phyloP scores from a whole-genome alignment of 2,797 vertebrate species.

The Fringilla coelebs region DNA sequence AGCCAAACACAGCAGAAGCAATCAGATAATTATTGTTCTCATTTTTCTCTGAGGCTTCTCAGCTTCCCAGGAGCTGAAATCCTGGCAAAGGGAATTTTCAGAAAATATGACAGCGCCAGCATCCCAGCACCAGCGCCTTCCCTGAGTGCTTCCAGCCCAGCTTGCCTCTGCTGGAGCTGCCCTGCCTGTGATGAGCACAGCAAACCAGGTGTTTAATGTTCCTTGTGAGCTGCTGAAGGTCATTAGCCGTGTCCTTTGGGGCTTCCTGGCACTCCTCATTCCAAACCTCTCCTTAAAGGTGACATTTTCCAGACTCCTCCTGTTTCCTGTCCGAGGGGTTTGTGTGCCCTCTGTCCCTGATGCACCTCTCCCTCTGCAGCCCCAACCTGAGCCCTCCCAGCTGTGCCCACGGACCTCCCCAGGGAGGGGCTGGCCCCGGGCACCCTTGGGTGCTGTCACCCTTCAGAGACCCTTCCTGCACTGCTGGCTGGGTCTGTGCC shows the following conservation, averaged over 20 bases:
- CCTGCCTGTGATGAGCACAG: not conserved
- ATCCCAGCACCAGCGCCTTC: not conserved
- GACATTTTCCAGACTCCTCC: not conserved
- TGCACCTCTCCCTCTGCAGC: not conserved
- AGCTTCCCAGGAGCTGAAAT: no score
- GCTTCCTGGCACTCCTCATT: not conserved
- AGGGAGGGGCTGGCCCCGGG: not conserved
- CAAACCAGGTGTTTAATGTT: not conserved
- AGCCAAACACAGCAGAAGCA: no score
- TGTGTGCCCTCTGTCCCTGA: not conserved
- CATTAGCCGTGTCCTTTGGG: not conserved
- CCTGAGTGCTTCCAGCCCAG: rapidly evolving
- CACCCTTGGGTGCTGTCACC: not conserved
- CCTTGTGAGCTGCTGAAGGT: not conserved
- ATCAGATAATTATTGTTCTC: no score
- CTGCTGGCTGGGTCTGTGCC: not conserved
- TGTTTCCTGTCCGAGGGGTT: rapidly evolving
- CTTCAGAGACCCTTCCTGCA: rapidly evolving
- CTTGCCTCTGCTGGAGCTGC: not conserved
- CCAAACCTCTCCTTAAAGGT: not conserved
- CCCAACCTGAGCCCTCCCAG: rapidly evolving
- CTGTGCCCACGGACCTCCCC: not conserved
- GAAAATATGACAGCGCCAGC: no score
- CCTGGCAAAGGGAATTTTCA: no score
- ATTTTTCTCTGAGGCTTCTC: no score